Evolutionary conservation across 2,888 invertebrate species (phyloP).

Genomic region (Chymomyza fuscimana): DNA sequence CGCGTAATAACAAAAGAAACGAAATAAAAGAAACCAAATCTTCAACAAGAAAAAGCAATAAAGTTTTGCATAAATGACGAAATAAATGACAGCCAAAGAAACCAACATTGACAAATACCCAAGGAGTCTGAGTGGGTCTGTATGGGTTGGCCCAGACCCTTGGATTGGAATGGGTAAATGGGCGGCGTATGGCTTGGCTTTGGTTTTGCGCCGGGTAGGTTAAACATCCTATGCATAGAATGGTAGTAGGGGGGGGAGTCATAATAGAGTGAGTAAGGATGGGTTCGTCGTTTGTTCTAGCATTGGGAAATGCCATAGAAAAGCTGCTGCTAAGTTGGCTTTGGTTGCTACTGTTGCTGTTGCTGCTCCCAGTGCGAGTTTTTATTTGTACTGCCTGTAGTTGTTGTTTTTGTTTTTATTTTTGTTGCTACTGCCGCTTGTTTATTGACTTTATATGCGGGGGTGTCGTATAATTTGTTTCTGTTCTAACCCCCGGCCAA

Average conservation of each 20-base stretch:
- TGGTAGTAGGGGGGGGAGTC: conserved; percentile 1
- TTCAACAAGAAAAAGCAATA: conserved; percentile 62
- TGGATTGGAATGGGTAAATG: background rate
- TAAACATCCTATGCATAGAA: conserved; percentile 48
- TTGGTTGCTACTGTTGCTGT: conserved; percentile 29
- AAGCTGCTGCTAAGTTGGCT: conserved; percentile 46
- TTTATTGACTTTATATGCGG: conserved; percentile 66
- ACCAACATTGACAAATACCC: conserved; percentile 68
- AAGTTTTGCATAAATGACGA: conserved; percentile 75
- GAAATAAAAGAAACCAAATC: conserved; percentile 2
- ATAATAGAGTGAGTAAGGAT: conserved; percentile 11
- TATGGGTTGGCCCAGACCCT: conserved; percentile 2
- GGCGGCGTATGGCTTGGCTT: conserved; percentile 11
- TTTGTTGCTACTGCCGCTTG: conserved; percentile 53
- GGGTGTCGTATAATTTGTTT: conserved; percentile 70
- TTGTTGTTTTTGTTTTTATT: conserved; percentile 26
- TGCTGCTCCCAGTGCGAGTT: conserved; percentile 9
- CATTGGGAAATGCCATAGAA: conserved; percentile 57
- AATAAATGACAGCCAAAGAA: conserved; percentile 73
- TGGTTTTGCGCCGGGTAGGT: conserved; percentile 41
- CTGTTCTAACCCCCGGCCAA: conserved; percentile 58
- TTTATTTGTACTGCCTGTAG: conserved; percentile 10
- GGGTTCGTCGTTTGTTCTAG: conserved; percentile 29
- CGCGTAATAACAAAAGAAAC: background rate
- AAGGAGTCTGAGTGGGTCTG: conserved; percentile 16